These are phyloP conservation scores for Podotricha telesiphe DNA, from an alignment of 2,888 invertebrate species.

Conservation along the genomic window DNA sequence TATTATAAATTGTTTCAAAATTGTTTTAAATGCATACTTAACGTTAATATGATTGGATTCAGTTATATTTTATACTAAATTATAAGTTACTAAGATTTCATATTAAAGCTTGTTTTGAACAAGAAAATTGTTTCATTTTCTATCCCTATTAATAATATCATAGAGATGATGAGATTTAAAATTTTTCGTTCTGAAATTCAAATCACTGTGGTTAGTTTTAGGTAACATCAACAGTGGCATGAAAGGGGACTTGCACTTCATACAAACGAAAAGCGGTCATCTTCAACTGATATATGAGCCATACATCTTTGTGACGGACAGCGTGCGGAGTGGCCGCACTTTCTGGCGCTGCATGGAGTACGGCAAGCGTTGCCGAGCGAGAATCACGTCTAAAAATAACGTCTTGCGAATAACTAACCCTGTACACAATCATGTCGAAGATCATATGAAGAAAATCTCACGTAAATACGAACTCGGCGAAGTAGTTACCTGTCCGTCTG, in stretches of 20 bases:
- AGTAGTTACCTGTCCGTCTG: constrained; percentile 75
- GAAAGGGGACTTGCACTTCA: constrained; percentile 77
- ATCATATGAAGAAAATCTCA: constrained; percentile 73
- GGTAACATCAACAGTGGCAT: constrained; percentile 61
- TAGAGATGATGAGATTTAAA: not conserved
- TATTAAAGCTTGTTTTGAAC: not conserved
- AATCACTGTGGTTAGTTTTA: constrained; percentile 60
- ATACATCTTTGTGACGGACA: constrained; percentile 79
- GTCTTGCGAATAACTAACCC: constrained; percentile 74
- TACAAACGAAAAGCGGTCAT: constrained; percentile 79
- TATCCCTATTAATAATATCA: not conserved
- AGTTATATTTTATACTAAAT: not conserved
- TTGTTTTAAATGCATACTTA: not conserved
- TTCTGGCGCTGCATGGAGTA: constrained; percentile 82
- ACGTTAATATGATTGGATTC: not conserved
- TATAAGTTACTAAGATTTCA: too few relatives aligned
- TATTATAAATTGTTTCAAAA: not conserved
- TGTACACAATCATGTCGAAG: constrained; percentile 72
- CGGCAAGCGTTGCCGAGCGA: constrained; percentile 76
- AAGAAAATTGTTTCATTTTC: constrained; percentile 17
- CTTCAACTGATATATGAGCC: constrained; percentile 77
- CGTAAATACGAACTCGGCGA: constrained; percentile 76
- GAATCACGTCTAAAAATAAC: constrained; percentile 79
- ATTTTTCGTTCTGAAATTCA: constrained; percentile 22
- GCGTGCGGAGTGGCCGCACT: constrained; percentile 77